Evolutionary conservation across 2,888 invertebrate species (phyloP).

Genomic region (Eremobia ochroleuca): DNA sequence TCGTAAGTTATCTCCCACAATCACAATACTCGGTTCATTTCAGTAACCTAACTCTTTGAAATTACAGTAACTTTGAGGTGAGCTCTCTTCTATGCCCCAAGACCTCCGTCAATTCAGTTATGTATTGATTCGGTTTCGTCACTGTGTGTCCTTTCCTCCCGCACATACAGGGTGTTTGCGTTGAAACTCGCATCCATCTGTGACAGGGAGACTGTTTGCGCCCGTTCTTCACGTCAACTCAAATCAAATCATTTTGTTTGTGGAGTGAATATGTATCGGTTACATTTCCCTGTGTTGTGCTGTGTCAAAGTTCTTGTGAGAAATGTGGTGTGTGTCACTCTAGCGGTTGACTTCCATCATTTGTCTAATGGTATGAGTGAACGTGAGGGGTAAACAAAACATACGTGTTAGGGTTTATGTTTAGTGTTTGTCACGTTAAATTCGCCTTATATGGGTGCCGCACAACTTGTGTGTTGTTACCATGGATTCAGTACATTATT

Average conservation of each 20-base stretch:
- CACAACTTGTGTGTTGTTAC: too few relatives aligned
- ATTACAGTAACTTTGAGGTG: not conserved
- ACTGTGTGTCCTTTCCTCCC: constrained; percentile 1
- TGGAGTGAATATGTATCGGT: constrained; percentile 46
- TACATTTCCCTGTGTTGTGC: constrained; percentile 29
- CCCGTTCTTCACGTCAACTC: constrained; percentile 40
- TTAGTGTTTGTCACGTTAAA: not conserved
- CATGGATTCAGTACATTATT: too few relatives aligned
- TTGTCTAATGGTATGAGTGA: constrained; percentile 21
- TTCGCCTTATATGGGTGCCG: too few relatives aligned
- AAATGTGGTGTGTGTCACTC: constrained; percentile 6
- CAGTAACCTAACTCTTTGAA: not conserved
- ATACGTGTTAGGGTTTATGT: not conserved
- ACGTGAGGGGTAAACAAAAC: not conserved
- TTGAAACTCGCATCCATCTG: constrained; percentile 25
- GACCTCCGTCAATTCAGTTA: not conserved
- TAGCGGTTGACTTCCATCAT: constrained; percentile 28
- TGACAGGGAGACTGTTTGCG: constrained; percentile 38
- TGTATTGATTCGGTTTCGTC: constrained; percentile 31
- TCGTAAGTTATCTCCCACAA: not conserved
- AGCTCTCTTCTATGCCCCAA: not conserved
- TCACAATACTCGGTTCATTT: not conserved
- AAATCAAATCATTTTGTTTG: constrained; percentile 65
- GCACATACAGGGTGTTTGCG: constrained; percentile 20
- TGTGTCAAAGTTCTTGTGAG: constrained; percentile 7